phyloP scores from a whole-genome alignment of 37 sponge, comb jelly and placozoan species.

The Aplysina aerophoba region DNA sequence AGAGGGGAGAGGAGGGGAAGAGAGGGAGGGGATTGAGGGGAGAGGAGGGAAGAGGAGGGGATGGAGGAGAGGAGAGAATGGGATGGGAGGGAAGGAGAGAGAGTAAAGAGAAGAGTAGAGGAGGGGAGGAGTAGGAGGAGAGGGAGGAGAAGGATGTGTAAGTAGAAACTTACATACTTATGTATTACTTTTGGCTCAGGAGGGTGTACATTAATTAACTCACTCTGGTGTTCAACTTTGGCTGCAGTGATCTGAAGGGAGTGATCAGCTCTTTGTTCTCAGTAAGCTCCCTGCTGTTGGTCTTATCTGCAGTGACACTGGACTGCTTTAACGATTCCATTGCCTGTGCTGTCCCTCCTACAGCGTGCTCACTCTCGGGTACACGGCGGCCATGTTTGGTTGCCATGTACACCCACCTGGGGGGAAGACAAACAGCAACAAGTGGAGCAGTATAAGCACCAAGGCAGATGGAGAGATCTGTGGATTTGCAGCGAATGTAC shows the following conservation, averaged over 20 bases:
- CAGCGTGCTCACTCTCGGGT: no score
- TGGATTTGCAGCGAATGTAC: no score
- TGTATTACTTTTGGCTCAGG: background rate
- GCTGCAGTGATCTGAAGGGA: background rate
- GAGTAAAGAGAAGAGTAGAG: background rate
- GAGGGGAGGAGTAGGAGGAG: background rate
- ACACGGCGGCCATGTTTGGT: no score
- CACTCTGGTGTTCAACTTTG: conserved; percentile 5
- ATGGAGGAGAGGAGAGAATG: background rate
- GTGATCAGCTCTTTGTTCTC: background rate
- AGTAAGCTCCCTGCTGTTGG: background rate
- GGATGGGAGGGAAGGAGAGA: background rate
- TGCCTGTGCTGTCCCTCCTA: no score
- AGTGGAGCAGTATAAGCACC: no score
- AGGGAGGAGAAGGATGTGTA: background rate
- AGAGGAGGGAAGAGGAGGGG: background rate
- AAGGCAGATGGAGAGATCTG: no score
- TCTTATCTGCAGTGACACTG: no score
- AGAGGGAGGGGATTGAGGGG: background rate
- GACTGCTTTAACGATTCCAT: no score
- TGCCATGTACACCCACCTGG: no score
- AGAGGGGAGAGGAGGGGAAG: background rate
- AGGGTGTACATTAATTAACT: background rate
- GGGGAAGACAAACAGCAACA: no score
- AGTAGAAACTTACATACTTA: background rate